Evolutionary conservation across 1,140 invertebrate species (phyloP).

Genomic region (Trigoniulus corallinus): DNA sequence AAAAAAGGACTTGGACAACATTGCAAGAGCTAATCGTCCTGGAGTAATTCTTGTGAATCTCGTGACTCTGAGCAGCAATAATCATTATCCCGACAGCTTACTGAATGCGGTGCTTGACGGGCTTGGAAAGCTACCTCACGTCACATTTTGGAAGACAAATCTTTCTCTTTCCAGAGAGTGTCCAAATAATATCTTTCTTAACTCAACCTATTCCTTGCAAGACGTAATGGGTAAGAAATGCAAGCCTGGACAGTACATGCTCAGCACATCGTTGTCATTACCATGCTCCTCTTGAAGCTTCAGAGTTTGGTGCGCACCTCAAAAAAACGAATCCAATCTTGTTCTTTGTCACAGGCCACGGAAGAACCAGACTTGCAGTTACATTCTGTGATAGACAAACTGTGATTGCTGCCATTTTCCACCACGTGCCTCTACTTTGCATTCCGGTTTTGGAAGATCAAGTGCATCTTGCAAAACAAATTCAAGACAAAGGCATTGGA

Average conservation of each 20-base stretch:
- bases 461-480: background rate
- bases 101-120: background rate
- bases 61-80: background rate
- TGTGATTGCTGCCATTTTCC: background rate
- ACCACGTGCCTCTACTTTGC: background rate
- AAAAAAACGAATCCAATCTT: too few relatives aligned
- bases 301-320: too few relatives aligned
- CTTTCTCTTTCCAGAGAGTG: background rate
- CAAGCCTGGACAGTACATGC: too few relatives aligned
- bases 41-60: background rate
- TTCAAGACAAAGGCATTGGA: background rate
- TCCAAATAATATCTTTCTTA: background rate
- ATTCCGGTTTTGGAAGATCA: background rate
- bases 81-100: background rate
- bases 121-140: background rate
- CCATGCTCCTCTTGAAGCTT: too few relatives aligned
- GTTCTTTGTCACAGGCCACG: conserved; percentile 4
- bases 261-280: too few relatives aligned
- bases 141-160: background rate
- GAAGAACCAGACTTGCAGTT: background rate
- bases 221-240: background rate
- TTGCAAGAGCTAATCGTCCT: background rate
- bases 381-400: background rate
- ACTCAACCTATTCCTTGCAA: background rate
- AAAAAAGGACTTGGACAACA: background rate